phyloP scores from a whole-genome alignment of 2,888 invertebrate genomes.

The Osmoderma eremita region DNA sequence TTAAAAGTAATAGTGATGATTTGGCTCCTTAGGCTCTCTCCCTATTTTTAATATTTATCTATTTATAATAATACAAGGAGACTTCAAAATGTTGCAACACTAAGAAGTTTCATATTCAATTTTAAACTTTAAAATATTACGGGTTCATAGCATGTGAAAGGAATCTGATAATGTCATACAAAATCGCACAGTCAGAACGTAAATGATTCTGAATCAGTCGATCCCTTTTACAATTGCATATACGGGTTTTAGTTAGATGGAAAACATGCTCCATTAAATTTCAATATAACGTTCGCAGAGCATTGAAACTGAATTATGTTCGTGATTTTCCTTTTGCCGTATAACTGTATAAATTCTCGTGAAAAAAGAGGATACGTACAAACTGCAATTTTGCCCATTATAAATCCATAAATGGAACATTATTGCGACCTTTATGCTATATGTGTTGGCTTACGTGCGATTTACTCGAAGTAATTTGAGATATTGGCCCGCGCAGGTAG shows the following conservation, averaged over 20 bases:
- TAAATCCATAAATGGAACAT: slow-evolving; percentile 4
- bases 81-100: neutral
- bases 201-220: no score
- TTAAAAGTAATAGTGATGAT: no score
- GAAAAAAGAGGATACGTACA: neutral
- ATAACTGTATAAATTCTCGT: slow-evolving; percentile 5
- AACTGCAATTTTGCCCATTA: slow-evolving; percentile 11
- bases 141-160: no score
- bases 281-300: neutral
- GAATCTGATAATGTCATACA: no score
- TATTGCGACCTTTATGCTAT: slow-evolving; percentile 19
- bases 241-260: no score
- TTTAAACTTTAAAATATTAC: neutral
- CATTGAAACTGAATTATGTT: slow-evolving; percentile 13
- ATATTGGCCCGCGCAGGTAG: slow-evolving; percentile 28
- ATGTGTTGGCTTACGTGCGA: slow-evolving; percentile 3
- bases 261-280: neutral
- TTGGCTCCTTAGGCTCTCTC: no score
- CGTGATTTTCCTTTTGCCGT: neutral
- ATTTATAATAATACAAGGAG: no score
- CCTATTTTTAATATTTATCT: no score
- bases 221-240: no score
- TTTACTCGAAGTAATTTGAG: slow-evolving; percentile 17
- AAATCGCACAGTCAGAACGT: no score
- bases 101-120: neutral